These are phyloP conservation scores for Tiliacea citrago DNA, from an alignment of 2,888 invertebrate species.

Conservation along the genomic window DNA sequence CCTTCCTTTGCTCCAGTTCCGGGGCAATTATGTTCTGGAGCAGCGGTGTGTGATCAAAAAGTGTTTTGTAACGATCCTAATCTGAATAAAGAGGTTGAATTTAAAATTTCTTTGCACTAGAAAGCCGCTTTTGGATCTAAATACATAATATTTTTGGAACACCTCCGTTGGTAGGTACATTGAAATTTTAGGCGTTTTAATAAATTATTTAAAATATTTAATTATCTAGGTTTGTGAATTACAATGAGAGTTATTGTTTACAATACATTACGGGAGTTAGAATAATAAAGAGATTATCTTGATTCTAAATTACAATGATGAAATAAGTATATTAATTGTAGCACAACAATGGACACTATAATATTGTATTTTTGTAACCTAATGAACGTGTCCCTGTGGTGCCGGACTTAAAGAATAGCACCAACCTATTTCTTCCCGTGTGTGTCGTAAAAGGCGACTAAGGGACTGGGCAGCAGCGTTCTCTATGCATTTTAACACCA, in stretches of 20 bases:
- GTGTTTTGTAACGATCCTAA: constrained; percentile 30
- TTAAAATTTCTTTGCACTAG: constrained; percentile 6
- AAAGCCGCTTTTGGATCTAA: neutral
- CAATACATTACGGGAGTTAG: neutral
- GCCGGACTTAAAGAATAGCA: too few species aligned
- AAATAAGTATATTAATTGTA: too few species aligned
- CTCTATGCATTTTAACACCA: too few species aligned
- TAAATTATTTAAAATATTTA: neutral
- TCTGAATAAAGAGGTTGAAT: constrained; percentile 33
- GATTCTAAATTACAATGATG: neutral
- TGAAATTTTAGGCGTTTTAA: neutral
- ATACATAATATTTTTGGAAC: neutral
- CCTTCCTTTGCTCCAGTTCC: constrained; percentile 29
- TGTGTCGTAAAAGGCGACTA: too few species aligned
- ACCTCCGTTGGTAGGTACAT: neutral
- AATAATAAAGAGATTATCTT: neutral
- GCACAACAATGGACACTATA: neutral
- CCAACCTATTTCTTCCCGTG: too few species aligned
- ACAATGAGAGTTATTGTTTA: neutral
- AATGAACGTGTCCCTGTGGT: too few species aligned
- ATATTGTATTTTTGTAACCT: neutral
- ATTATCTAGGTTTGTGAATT: neutral
- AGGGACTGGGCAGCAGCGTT: too few species aligned
- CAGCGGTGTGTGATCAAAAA: constrained; percentile 47
- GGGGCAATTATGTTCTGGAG: constrained; percentile 14